Percentiles rank a stretch among this genome's conserved stretches.
phyloP scores from a whole-genome alignment of 2,113 vertebrate genomes.

The Rynchops niger region DNA sequence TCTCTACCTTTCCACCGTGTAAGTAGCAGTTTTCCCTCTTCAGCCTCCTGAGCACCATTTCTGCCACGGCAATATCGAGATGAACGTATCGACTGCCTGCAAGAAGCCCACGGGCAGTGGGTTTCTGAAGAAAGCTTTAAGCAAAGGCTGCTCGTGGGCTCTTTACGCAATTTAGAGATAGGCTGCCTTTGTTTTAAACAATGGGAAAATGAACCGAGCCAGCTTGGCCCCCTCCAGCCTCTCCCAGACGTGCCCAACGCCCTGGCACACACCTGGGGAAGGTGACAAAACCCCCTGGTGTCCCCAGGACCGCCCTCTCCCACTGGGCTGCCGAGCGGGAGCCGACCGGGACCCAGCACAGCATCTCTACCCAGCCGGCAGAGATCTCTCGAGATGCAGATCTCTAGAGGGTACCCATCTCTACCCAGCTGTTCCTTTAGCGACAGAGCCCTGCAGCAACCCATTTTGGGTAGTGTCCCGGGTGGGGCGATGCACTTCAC shows the following conservation, averaged over 20 bases:
- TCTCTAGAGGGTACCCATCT: not conserved
- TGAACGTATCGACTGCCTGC: rapidly evolving
- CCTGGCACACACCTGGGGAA: not conserved
- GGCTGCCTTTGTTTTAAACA: too few relatives aligned
- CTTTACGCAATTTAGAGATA: rapidly evolving
- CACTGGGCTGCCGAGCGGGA: rapidly evolving
- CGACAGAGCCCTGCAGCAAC: not conserved
- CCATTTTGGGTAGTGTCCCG: rapidly evolving
- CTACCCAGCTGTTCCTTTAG: not conserved
- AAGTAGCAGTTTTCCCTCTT: not conserved
- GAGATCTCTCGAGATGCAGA: too few relatives aligned
- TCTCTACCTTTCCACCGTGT: not conserved
- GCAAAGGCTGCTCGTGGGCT: not conserved
- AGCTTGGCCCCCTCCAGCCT: not conserved
- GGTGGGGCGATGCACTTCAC: too few relatives aligned
- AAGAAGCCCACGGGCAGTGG: rapidly evolving
- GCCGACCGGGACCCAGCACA: not conserved
- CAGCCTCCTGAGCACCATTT: not conserved
- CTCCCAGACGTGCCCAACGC: not conserved
- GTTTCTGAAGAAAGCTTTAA: not conserved
- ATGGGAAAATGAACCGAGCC: rapidly evolving
- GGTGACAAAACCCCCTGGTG: rapidly evolving
- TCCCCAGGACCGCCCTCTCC: not conserved
- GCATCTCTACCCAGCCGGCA: not conserved
- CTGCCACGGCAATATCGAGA: not conserved